Conservation (phyloP, 1,140 invertebrate species). For the Scaptomyza graminum region DNA sequence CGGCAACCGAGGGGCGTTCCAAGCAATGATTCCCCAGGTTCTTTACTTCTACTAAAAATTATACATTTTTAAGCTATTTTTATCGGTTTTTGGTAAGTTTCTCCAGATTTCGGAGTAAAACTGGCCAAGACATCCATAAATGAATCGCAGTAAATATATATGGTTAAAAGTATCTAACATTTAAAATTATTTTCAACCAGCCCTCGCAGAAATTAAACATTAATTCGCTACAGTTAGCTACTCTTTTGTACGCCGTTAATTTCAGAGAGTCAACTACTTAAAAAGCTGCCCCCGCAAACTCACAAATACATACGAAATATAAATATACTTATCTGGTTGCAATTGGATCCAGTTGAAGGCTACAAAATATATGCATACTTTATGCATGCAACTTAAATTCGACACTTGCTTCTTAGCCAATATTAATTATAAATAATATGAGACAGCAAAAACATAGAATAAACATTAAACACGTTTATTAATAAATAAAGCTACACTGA, state of each 20-base stretch:
- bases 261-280: not conserved
- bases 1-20: constrained; percentile 2
- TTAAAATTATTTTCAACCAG: no score
- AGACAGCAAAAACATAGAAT: not conserved
- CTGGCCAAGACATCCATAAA: no score
- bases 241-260: no score
- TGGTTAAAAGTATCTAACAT: no score
- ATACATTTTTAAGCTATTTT: no score
- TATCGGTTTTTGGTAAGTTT: no score
- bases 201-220: no score
- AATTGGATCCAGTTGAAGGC: constrained; percentile 8
- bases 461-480: not conserved
- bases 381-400: not conserved
- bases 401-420: not conserved
- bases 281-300: not conserved
- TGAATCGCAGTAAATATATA: no score
- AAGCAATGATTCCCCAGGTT: no score
- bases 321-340: constrained; percentile 8
- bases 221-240: no score
- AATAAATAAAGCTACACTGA: not conserved
- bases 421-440: not conserved
- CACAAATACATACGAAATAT: not conserved
- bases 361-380: not conserved
- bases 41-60: no score
- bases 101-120: no score